Evolutionary conservation across 2,113 vertebrate species (phyloP).

Genomic region (Leucoraja erinaceus): DNA sequence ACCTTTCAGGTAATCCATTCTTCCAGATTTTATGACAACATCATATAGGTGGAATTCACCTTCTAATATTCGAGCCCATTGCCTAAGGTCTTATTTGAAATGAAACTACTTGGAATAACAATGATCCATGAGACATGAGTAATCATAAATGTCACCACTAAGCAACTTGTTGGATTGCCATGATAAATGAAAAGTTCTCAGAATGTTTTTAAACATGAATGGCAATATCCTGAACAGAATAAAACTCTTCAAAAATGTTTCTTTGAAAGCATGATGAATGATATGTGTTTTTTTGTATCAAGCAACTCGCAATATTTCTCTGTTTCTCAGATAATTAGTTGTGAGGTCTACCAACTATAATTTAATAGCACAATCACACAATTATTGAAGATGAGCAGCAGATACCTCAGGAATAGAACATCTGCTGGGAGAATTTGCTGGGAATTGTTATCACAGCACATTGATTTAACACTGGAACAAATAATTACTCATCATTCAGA

Average conservation of each 20-base stretch:
- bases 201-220: neutral
- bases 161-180: no score
- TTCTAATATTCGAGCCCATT: no score
- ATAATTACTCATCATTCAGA: neutral
- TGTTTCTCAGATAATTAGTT: neutral
- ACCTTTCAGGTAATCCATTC: no score
- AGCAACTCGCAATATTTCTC: neutral
- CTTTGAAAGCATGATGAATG: neutral
- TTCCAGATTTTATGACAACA: no score
- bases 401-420: neutral
- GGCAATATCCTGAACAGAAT: neutral
- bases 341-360: neutral
- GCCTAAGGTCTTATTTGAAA: no score
- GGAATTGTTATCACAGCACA: neutral
- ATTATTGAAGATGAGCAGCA: neutral
- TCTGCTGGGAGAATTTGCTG: neutral
- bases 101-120: no score
- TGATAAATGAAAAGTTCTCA: neutral
- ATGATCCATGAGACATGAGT: no score
- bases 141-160: no score
- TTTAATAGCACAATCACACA: neutral
- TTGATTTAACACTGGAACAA: neutral
- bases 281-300: neutral
- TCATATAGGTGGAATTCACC: no score
- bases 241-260: neutral